Percentiles rank a stretch among this genome's conserved stretches.
These are phyloP conservation scores for Cinclus mexicanus DNA, from an alignment of 2,113 vertebrate species.

Conservation along the genomic window DNA sequence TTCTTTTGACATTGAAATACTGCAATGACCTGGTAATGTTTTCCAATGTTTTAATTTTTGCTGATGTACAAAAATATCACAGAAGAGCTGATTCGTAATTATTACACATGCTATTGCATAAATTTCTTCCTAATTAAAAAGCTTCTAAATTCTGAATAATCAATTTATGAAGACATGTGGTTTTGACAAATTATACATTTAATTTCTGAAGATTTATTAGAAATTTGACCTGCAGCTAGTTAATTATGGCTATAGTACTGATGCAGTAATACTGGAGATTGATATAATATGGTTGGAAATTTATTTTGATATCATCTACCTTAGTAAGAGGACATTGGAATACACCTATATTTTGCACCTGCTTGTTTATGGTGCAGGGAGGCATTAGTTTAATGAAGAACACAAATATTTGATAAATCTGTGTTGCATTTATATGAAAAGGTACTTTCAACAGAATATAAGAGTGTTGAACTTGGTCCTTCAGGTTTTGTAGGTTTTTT, in stretches of 20 bases:
- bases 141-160: conserved; percentile 83
- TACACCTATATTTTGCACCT: conserved; percentile 55
- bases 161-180: conserved; percentile 78
- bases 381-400: conserved; percentile 73
- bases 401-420: conserved; percentile 48
- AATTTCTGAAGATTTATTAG: conserved; percentile 81
- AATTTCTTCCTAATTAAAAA: conserved; percentile 83
- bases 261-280: conserved; percentile 64
- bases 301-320: conserved; percentile 64
- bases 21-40: conserved; percentile 75
- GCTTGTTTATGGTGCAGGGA: conserved; percentile 62
- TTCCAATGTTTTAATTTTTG: conserved; percentile 80
- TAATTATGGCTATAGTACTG: conserved; percentile 75
- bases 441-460: conserved; percentile 33
- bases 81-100: conserved; percentile 80
- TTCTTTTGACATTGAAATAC: conserved; percentile 79
- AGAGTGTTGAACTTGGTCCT: neutral
- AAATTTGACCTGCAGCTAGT: conserved; percentile 74
- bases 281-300: conserved; percentile 68
- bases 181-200: conserved; percentile 81
- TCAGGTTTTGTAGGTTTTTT: neutral
- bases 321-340: conserved; percentile 58
- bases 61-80: conserved; percentile 78
- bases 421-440: conserved; percentile 48
- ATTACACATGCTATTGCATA: conserved; percentile 78